Evolutionary conservation across 2,888 invertebrate species (phyloP), one percentile per base, ranked within the genome.

Genomic region (Scaptomyza reducta): DNA sequence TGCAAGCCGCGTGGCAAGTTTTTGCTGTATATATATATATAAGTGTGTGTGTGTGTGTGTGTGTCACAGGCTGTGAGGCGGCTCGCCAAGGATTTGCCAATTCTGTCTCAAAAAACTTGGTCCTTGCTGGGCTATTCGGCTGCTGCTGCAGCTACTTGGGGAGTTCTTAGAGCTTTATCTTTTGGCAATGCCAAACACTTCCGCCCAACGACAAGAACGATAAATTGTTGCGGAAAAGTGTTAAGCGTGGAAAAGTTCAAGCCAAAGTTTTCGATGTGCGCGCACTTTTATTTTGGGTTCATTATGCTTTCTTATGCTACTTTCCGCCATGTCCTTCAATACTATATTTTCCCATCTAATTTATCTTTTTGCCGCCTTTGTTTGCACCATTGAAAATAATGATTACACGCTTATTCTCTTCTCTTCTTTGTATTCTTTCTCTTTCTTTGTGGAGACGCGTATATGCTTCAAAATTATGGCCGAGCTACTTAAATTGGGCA

Each of bases 201-300:
- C 81, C 81, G 81, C 35, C 71, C 51, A 67, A 55, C 79, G 79
- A 82, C 83, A 78, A 82, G 70, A 65, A 74, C 82, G 82, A 81
- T 85, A 81, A 81, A 81, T 85, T 85, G 79, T 85, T 86, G 86
- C 81, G 82, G 76, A 75, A 80, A 81, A 81, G 86, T 81, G 81
- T 81, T 85, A 81, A 81, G 86, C 86, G 84, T 64, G 78, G 63
- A 80, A 83, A 83, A 79, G 78, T 83, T 79, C 76, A 79, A 18
- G 76, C 60, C 74, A 81, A 80, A 80, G 78, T 77, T 80, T 40
- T 80, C 79, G 66, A 65, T 66, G 72, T 74, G 76, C 57, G 67
- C 75, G 71, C 85, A 77, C 80, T 85, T 80, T 80, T 84, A 80
- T 80, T 80, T 80, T 74, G 85, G 79, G 85, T 80, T 80, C 80